Evolutionary conservation across 2,797 vertebrate species (phyloP).

Genomic region (Acrocephalus scirpaceus): DNA sequence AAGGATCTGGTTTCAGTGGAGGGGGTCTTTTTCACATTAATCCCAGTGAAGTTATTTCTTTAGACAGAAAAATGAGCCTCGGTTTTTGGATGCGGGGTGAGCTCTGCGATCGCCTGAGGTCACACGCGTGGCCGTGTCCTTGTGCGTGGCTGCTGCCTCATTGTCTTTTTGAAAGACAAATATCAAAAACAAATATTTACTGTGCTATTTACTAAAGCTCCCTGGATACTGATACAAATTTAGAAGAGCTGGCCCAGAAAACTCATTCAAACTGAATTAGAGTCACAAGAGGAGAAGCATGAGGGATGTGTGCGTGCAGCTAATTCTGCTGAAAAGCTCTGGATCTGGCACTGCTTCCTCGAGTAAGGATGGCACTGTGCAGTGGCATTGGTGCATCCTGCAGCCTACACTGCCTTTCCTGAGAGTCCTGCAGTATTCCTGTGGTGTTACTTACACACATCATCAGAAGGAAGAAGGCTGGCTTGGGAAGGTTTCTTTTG

Average conservation of each 20-base stretch:
- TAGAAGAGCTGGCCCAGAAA: constrained; percentile 46
- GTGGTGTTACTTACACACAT: neutral
- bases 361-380: neutral
- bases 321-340: neutral
- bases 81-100: accelerated
- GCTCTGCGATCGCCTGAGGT: accelerated
- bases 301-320: neutral
- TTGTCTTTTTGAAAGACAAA: constrained; percentile 34
- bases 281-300: constrained; percentile 1
- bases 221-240: constrained; percentile 48
- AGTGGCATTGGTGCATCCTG: neutral
- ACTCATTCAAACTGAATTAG: neutral
- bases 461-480: neutral
- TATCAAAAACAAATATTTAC: constrained; percentile 60
- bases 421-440: neutral
- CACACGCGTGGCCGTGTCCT: accelerated
- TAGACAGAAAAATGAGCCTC: neutral
- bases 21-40: neutral
- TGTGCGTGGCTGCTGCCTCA: neutral
- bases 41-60: neutral
- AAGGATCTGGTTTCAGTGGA: neutral
- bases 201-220: constrained; percentile 42
- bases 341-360: neutral
- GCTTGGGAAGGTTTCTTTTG: neutral
- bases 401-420: neutral